A percentile compares a stretch with the other conserved stretches of the same genome.
Conservation (phyloP, 2,888 invertebrate species). For the Cyaniris semiargus region DNA sequence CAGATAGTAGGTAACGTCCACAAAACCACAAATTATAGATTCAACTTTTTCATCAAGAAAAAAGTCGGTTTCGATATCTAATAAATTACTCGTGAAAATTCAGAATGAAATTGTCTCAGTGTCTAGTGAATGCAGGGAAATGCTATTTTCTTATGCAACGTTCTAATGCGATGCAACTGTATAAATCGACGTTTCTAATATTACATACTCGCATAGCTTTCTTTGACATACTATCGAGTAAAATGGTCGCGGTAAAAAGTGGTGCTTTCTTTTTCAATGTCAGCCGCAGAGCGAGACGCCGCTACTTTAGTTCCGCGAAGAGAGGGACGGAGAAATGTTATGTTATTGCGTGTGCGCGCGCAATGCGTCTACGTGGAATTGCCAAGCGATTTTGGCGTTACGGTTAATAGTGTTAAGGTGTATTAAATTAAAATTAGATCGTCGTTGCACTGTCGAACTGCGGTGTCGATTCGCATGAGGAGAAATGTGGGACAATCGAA, state of each 20-base stretch:
- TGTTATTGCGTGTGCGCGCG: slow-evolving; percentile 54
- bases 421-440: slow-evolving; percentile 49
- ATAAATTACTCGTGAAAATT: slow-evolving; percentile 20
- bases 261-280: slow-evolving; percentile 80
- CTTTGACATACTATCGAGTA: slow-evolving; percentile 75
- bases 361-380: slow-evolving; percentile 58
- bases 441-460: slow-evolving; percentile 61
- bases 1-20: no score
- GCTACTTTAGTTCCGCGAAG: slow-evolving; percentile 47
- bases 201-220: slow-evolving; percentile 76
- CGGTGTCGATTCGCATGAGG: slow-evolving; percentile 67
- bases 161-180: slow-evolving; percentile 68
- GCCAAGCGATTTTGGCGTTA: slow-evolving; percentile 61
- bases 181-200: slow-evolving; percentile 74
- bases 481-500: slow-evolving; percentile 80
- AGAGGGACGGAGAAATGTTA: slow-evolving; percentile 57
- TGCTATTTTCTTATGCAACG: slow-evolving; percentile 78
- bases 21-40: background rate
- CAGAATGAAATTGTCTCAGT: slow-evolving; percentile 43
- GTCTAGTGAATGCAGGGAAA: slow-evolving; percentile 58
- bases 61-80: background rate
- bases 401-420: slow-evolving; percentile 52
- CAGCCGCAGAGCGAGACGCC: slow-evolving; percentile 56
- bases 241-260: slow-evolving; percentile 67
- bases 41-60: background rate